These are phyloP conservation scores for Pyrocoelia pectoralis DNA, from an alignment of 2,888 invertebrate genomes.

Conservation along the genomic window DNA sequence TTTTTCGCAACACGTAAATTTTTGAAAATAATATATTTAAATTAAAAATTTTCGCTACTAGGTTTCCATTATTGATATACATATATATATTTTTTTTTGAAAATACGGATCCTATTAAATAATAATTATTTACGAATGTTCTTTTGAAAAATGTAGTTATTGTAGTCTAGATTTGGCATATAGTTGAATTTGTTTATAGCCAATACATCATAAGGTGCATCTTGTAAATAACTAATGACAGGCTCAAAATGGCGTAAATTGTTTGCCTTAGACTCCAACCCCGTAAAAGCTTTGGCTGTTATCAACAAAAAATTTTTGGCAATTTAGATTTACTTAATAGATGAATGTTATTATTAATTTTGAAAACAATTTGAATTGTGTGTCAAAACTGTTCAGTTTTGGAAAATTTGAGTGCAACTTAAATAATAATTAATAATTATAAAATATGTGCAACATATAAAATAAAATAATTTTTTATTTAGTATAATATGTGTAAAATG, in stretches of 20 bases:
- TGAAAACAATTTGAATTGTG: background rate
- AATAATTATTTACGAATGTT: background rate
- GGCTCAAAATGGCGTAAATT: background rate
- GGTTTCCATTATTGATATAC: no score
- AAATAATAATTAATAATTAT: background rate
- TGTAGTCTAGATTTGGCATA: slow-evolving; percentile 8
- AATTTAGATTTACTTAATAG: background rate
- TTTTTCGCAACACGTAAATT: no score
- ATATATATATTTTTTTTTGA: no score
- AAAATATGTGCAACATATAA: background rate
- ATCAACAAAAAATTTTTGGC: background rate
- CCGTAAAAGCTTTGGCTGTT: background rate
- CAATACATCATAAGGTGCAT: background rate
- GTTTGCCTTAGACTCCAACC: background rate
- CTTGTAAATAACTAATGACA: background rate
- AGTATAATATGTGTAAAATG: slow-evolving; percentile 10
- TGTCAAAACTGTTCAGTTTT: background rate
- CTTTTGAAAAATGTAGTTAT: background rate
- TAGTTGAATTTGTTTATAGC: background rate
- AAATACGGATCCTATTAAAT: no score
- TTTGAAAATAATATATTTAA: background rate
- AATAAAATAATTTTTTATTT: background rate
- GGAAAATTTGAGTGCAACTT: background rate
- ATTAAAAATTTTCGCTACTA: background rate
- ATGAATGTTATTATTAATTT: background rate